Evolutionary conservation across 2,888 invertebrate genomes (phyloP).

Genomic region (Sialis lutaria): DNA sequence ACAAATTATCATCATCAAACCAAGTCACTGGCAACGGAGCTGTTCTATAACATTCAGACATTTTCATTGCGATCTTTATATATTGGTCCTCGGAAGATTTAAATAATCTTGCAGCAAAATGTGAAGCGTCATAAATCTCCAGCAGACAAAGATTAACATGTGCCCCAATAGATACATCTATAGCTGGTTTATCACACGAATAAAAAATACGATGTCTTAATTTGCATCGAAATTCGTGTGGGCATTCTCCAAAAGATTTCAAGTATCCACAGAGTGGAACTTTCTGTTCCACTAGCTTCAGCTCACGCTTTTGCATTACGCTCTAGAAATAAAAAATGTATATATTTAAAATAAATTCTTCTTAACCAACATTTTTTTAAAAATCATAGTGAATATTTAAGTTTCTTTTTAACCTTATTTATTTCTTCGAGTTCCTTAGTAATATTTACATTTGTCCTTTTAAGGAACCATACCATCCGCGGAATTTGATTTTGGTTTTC

Average conservation of each 20-base stretch:
- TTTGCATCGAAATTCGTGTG: background rate
- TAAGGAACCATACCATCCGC: slow-evolving; percentile 1
- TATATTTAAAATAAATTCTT: no score
- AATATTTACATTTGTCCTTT: background rate
- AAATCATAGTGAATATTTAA: no score
- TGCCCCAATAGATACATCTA: background rate
- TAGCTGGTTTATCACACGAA: background rate
- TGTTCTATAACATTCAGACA: background rate
- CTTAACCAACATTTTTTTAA: no score
- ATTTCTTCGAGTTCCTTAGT: background rate
- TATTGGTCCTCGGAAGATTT: background rate
- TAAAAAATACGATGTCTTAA: background rate
- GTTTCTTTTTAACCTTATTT: background rate
- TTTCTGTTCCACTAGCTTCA: background rate
- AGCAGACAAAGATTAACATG: background rate
- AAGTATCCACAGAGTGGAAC: slow-evolving; percentile 1
- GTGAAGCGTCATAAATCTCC: background rate
- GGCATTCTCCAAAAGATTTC: background rate
- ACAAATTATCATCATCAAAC: background rate
- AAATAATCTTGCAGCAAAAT: slow-evolving; percentile 1
- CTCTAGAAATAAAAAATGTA: background rate
- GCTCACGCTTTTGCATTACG: background rate
- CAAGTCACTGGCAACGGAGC: background rate
- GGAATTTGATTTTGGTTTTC: background rate
- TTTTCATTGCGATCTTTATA: background rate